These are phyloP conservation scores for Hiodon alosoides DNA, from an alignment of 2,113 vertebrate species.

Conservation along the genomic window DNA sequence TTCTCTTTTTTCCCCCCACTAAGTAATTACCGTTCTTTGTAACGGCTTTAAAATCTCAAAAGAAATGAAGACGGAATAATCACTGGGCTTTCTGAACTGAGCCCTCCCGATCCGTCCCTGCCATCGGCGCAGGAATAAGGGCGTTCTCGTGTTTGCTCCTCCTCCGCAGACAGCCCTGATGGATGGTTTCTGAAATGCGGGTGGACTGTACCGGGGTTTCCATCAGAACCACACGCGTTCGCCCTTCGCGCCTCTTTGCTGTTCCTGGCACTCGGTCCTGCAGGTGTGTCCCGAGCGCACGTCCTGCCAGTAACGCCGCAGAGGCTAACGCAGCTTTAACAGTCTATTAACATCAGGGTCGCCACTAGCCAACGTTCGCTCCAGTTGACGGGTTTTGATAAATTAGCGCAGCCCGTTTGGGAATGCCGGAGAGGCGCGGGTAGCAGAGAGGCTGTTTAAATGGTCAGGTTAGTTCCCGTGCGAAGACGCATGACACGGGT, in stretches of 20 bases:
- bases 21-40: not conserved
- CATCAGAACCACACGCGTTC: constrained; percentile 49
- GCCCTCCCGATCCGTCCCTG: not conserved
- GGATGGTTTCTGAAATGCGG: constrained; percentile 28
- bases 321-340: not conserved
- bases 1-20: too few species aligned
- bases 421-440: too few species aligned
- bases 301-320: not conserved
- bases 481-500: not conserved
- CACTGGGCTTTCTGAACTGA: not conserved
- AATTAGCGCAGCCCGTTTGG: too few species aligned
- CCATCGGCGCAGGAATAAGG: constrained; percentile 17
- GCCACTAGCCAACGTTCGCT: too few species aligned
- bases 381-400: too few species aligned
- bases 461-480: too few species aligned
- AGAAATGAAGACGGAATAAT: not conserved
- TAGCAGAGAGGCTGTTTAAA: too few species aligned
- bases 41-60: not conserved
- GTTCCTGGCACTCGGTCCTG: constrained; percentile 13
- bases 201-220: constrained; percentile 23
- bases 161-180: constrained; percentile 33
- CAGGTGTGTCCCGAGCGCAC: not conserved
- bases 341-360: not conserved
- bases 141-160: constrained; percentile 23
- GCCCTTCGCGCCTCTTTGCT: constrained; percentile 30